Evolutionary conservation across 2,113 vertebrate species (phyloP).

Genomic region (Pycnonotus jocosus): DNA sequence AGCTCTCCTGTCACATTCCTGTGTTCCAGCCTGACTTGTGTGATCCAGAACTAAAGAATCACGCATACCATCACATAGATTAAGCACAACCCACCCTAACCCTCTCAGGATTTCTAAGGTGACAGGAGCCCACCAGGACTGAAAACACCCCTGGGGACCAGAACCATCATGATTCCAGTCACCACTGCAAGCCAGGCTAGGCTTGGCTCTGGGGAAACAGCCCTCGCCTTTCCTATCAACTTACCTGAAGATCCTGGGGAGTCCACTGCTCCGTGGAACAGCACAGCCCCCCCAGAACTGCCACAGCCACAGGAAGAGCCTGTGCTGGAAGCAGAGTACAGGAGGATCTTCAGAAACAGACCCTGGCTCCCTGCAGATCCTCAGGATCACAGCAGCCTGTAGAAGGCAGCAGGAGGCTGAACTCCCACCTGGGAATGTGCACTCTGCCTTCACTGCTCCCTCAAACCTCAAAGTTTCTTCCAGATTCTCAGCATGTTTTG

Average conservation of each 20-base stretch:
- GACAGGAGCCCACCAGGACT: not conserved
- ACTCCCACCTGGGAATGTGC: not conserved
- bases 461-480: not conserved
- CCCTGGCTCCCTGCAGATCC: not conserved
- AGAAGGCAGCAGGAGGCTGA: not conserved
- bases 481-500: not conserved
- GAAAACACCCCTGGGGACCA: not conserved
- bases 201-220: not conserved
- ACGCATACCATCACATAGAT: accelerated
- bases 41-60: not conserved
- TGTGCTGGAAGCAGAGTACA: not conserved
- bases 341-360: not conserved
- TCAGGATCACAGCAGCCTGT: not conserved
- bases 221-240: not conserved
- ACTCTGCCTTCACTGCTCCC: not conserved
- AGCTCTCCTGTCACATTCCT: accelerated
- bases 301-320: accelerated
- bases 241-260: accelerated
- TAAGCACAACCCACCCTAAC: not conserved
- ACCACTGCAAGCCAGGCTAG: not conserved
- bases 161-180: not conserved
- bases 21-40: not conserved
- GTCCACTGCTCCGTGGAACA: accelerated
- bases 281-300: not conserved
- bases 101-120: not conserved